Percentiles rank a stretch among this genome's conserved stretches.
These are phyloP conservation scores for Ahaetulla prasina DNA, from an alignment of 2,113 vertebrate species.

Conservation along the genomic window DNA sequence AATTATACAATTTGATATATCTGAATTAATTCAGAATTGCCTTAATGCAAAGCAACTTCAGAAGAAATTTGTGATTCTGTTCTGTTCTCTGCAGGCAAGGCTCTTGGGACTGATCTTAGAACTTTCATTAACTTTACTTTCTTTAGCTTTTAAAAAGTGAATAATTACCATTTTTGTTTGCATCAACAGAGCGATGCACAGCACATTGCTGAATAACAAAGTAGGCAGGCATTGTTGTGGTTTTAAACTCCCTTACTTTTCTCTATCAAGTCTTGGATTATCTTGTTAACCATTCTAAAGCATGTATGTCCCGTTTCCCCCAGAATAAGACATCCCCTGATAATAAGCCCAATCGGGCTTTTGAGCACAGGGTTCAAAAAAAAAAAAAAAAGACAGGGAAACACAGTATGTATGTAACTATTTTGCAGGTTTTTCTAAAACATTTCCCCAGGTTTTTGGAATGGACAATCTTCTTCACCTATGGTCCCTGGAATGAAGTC, in stretches of 20 bases:
- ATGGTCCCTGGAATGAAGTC: background rate
- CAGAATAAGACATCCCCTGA: no score
- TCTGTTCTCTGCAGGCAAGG: background rate
- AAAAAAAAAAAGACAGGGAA: no score
- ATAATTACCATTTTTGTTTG: background rate
- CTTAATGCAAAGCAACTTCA: conserved; percentile 9
- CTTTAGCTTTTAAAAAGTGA: background rate
- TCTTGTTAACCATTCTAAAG: background rate
- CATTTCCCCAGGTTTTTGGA: background rate
- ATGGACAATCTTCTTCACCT: background rate
- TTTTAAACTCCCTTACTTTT: background rate
- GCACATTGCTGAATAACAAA: background rate
- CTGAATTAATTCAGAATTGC: conserved; percentile 11
- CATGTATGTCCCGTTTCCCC: background rate
- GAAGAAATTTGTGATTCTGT: background rate
- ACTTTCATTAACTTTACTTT: background rate
- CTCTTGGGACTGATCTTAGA: background rate
- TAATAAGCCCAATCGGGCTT: no score
- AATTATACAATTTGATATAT: background rate
- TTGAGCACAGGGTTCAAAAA: no score
- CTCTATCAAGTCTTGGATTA: background rate
- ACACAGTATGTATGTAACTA: background rate
- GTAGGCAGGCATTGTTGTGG: background rate
- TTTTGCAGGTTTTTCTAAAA: background rate
- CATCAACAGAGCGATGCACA: background rate